phyloP scores from a whole-genome alignment of 2,113 vertebrate species.

The Ochotona princeps region DNA sequence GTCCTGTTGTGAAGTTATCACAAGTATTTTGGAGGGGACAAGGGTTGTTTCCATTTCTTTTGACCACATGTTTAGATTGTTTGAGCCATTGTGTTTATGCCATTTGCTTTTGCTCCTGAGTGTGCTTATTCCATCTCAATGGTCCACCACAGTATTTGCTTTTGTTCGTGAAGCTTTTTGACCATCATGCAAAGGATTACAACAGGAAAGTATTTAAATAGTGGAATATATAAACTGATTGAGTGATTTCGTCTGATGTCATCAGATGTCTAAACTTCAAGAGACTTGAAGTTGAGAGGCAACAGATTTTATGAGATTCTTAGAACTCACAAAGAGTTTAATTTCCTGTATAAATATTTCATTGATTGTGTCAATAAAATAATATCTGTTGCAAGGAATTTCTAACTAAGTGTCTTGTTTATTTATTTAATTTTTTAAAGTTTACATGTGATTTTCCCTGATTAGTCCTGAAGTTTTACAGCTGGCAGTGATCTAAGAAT shows the following conservation, averaged over 20 bases:
- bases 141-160: conserved; percentile 56
- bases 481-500: conserved; percentile 25
- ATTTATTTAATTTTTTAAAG: conserved; percentile 41
- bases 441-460: conserved; percentile 21
- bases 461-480: neutral
- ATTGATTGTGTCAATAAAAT: conserved; percentile 25
- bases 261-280: conserved; percentile 11
- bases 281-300: neutral
- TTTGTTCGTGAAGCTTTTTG: conserved; percentile 60
- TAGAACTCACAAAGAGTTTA: neutral
- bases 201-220: conserved; percentile 37
- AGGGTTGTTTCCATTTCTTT: conserved; percentile 56
- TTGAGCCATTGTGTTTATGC: conserved; percentile 32
- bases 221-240: neutral
- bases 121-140: conserved; percentile 52
- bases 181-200: conserved; percentile 17
- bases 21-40: conserved; percentile 22
- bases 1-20: conserved; percentile 29
- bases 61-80: conserved; percentile 69
- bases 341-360: conserved; percentile 26
- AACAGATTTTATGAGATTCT: neutral
- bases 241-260: conserved; percentile 27
- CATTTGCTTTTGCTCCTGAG: neutral
- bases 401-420: neutral
- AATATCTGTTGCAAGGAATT: neutral